Base-by-base conservation (phyloP, 2,113 vertebrate species). In the Tapirus terrestris region DNA sequence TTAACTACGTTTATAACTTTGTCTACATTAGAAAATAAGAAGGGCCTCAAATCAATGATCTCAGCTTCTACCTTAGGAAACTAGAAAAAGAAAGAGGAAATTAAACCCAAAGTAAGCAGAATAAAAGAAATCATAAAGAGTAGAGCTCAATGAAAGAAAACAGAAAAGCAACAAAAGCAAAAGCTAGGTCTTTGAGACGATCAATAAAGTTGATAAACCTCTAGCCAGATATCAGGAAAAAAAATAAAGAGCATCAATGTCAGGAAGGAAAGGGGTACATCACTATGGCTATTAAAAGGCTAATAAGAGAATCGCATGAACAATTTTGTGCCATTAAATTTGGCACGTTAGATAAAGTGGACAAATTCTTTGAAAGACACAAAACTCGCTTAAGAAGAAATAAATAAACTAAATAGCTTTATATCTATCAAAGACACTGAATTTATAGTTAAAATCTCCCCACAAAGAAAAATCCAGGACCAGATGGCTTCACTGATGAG, bases 71-170 rank as follows among this genome's bases (percentile, higher is more conserved):
- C 48, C 75, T 90, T 82, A 56, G 63, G 56, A 58, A 65, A 93
- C 45, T 72, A 94, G 21, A 73, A 79, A 91, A 79, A 36, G 45
- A 27, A 91, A 87, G 33, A 80, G 11, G 18, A 95, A 91, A 61
- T 90, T 86, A 93, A 93, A 36, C 17, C 31, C 73, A 60, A 80
- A 70, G n/a, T 76, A 77, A 93, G 39, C 25, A 80, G 53, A 91
- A 91, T 25, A 83, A 95, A 93, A 31, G 81, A 96, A 93, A 81
- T 67, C 80, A 56, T 39, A 61, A 83, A 92, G 48, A 43, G 13
- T 45, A 60, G 33, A 20, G 13, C 84, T 79, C 23, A 53, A 23
- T 93, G 72, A 92, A 96, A 73, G 53, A 89, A 81, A 81, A 60
- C 21, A 94, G 61, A 80, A 56, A 81, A 86, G 86, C n/a, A 86